Evolutionary conservation across 2,113 vertebrate species (phyloP).

Genomic region (crab-eating macaque (Macaca fascicularis)): DNA sequence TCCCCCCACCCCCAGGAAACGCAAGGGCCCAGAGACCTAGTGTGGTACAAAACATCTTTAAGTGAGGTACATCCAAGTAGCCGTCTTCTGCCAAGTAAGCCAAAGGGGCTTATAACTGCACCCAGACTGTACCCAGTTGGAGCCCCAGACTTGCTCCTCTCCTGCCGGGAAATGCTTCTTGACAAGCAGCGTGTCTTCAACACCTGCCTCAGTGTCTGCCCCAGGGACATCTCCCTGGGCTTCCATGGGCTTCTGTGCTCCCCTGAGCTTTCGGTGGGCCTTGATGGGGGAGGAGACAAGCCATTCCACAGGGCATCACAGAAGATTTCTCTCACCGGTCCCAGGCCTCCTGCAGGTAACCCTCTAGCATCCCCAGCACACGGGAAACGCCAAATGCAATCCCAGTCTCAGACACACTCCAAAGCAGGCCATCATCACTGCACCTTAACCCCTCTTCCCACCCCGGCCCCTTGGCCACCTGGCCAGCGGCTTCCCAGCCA

Average conservation of each 20-base stretch:
- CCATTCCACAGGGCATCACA: not conserved
- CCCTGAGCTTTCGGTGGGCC: not conserved
- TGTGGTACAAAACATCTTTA: not conserved
- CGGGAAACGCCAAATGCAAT: not conserved
- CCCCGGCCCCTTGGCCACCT: not conserved
- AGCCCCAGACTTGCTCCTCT: not conserved
- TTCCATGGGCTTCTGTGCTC: not conserved
- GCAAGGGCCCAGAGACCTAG: not conserved
- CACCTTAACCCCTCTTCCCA: not conserved
- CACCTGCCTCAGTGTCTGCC: not conserved
- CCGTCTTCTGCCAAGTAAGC: not conserved
- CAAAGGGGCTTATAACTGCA: not conserved
- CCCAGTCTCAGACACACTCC: not conserved
- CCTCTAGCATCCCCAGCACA: not conserved
- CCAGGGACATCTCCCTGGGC: not conserved
- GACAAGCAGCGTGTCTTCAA: not conserved
- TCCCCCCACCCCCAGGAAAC: not conserved
- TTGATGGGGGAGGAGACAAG: not conserved
- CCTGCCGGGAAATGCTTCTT: not conserved
- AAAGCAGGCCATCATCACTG: not conserved
- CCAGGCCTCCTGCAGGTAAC: not conserved
- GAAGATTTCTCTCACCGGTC: not conserved
- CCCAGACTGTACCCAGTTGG: not conserved
- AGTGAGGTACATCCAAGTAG: conserved; percentile 21
- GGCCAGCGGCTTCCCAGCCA: not conserved